Percentiles rank a stretch among this genome's conserved stretches.
Conservation (phyloP, 2,888 invertebrate species). For the Penaeus monodon region DNA sequence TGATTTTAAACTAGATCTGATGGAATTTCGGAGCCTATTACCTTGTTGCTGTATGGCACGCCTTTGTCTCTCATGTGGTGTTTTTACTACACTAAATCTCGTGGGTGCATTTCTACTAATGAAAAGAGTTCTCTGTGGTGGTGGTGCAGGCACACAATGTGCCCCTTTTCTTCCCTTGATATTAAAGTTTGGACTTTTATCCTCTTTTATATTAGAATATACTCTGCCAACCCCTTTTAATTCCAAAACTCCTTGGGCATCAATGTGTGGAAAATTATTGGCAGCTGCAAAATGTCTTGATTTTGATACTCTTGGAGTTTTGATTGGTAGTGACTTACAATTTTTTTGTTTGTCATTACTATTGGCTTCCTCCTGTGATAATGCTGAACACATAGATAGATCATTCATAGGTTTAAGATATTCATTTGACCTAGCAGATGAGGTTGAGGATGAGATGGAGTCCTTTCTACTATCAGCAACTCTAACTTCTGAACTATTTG, state of each 20-base stretch:
- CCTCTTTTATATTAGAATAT: neutral
- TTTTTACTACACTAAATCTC: slow-evolving; percentile 37
- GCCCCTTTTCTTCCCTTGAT: neutral
- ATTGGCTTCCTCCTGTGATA: neutral
- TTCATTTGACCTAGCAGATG: too few species aligned
- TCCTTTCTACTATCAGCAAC: too few species aligned
- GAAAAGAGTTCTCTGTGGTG: slow-evolving; percentile 46
- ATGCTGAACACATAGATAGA: too few species aligned
- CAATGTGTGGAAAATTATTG: neutral
- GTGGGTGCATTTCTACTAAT: slow-evolving; percentile 40
- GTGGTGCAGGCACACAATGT: slow-evolving; percentile 9
- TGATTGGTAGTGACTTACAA: neutral
- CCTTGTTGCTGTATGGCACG: neutral
- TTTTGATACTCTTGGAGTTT: slow-evolving; percentile 26
- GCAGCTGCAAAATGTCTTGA: neutral
- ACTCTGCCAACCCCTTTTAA: neutral
- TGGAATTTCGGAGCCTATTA: too few species aligned
- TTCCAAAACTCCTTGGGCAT: neutral
- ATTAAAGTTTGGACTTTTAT: neutral
- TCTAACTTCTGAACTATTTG: too few species aligned
- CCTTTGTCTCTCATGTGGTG: slow-evolving; percentile 7
- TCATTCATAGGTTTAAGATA: too few species aligned
- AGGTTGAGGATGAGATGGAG: too few species aligned
- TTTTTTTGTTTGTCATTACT: too few species aligned
- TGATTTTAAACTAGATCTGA: neutral